phyloP scores from a whole-genome alignment of 2,113 vertebrate species.

The Rhinogobius similis region DNA sequence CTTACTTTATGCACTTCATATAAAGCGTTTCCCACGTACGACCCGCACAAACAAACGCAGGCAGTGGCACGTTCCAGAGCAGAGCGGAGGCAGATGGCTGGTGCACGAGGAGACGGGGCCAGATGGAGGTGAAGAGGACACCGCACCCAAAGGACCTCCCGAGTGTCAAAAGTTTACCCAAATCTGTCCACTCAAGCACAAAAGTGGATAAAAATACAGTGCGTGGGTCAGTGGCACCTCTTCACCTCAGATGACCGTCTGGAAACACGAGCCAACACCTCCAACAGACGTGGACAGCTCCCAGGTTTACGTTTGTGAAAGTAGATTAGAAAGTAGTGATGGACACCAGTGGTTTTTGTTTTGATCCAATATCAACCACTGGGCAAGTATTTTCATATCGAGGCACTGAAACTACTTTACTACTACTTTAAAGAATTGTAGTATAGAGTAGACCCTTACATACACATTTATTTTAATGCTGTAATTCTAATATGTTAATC shows the following conservation, averaged over 20 bases:
- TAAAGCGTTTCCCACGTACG: slow-evolving; percentile 13
- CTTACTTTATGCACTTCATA: background rate
- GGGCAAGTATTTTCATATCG: too few relatives aligned
- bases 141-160: slow-evolving; percentile 4
- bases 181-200: background rate
- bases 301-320: too few relatives aligned
- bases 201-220: slow-evolving; percentile 4
- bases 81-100: slow-evolving; percentile 52
- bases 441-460: too few relatives aligned
- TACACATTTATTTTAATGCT: too few relatives aligned
- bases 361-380: too few relatives aligned
- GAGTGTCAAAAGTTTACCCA: background rate
- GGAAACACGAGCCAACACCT: too few relatives aligned
- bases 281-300: too few relatives aligned
- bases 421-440: too few relatives aligned
- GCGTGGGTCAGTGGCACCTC: slow-evolving; percentile 1
- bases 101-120: slow-evolving; percentile 1
- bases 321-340: too few relatives aligned
- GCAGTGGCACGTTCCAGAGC: background rate
- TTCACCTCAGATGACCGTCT: background rate
- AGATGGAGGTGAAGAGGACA: slow-evolving; percentile 38
- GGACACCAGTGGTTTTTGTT: too few relatives aligned
- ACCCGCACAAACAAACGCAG: slow-evolving; percentile 28
- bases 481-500: too few relatives aligned
- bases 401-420: too few relatives aligned